Evolutionary conservation across 2,113 vertebrate genomes (phyloP), one percentile per base, ranked within the genome.

Genomic region (Pelvicachromis taeniatus): DNA sequence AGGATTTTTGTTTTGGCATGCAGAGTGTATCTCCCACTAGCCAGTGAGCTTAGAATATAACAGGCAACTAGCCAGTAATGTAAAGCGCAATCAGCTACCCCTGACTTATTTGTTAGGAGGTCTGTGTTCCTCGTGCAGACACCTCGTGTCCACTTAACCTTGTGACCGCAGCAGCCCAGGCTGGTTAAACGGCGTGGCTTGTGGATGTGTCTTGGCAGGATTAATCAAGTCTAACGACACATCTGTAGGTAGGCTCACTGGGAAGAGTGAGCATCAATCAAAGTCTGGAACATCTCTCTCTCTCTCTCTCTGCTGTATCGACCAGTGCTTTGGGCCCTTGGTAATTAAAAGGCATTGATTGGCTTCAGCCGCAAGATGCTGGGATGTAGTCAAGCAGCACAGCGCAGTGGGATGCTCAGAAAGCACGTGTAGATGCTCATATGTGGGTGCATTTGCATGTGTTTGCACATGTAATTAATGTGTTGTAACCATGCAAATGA

Each of bases 321-420:
- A 95, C 87, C 92, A 21, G 83, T 16, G 83, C 90, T 91, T 86
- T 89, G 87, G 90, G 88, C 92, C 91, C 88, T 83, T 89, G 95
- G 93, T 96, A 96, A 96, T 95, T 96, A 96, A 96, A 96, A 95
- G 92, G 48, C 93, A 96, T 96, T 91, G 95, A 96, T 95, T 90
- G 78, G 42, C 63, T 70, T 87, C 88, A 78, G 87, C 93, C 70
- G 83, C 92, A 90, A 77, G 84, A 89, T 91, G 90, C 77, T 77
- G 80, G 91, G 79, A 92, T 86, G 86, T 81, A 61, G 70, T 82
- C 78, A 54, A 88, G 85, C 85, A 86, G 78, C 65, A 77, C 52
- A 87, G 89, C 83, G 11, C 26, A 19, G 40, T 14, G 86, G 82
- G 84, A 56, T 73, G 56, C 73, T 48, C 2, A 13, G 33, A 48